These are phyloP conservation scores for Coregonus sp. DNA, from an alignment of 2,797 vertebrate genomes.

Conservation along the genomic window DNA sequence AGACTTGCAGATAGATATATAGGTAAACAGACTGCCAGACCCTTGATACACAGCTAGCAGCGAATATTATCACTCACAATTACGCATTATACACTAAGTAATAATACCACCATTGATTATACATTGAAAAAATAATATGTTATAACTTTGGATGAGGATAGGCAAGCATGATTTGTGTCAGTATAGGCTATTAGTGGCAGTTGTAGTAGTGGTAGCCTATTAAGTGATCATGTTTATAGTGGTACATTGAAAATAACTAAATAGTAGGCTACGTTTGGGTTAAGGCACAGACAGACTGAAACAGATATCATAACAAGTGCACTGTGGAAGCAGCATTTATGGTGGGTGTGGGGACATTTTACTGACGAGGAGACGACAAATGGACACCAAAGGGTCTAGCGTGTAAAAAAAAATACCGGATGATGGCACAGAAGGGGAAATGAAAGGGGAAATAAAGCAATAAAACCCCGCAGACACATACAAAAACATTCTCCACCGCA, in stretches of 20 bases:
- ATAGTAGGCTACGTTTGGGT: background rate
- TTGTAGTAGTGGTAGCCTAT: background rate
- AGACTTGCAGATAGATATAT: background rate
- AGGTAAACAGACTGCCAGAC: background rate
- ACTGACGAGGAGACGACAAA: background rate
- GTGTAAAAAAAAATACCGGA: background rate
- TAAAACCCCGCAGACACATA: constrained; percentile 4
- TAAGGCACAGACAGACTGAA: background rate
- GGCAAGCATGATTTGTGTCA: background rate
- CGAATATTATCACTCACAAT: no score
- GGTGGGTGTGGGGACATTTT: background rate
- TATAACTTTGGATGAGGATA: no score
- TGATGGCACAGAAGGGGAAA: background rate
- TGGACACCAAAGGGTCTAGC: constrained; percentile 3
- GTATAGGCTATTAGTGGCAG: background rate
- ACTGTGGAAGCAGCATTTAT: background rate
- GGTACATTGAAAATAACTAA: background rate
- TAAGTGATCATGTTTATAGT: background rate
- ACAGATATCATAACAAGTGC: background rate
- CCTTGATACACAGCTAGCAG: background rate
- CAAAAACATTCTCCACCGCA: constrained; percentile 11
- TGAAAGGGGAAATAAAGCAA: constrained; percentile 7
- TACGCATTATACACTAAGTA: no score
- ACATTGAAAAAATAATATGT: no score
- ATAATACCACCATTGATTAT: no score